phyloP scores from a whole-genome alignment of 2,113 vertebrate species.

The Echinops telfairi region DNA sequence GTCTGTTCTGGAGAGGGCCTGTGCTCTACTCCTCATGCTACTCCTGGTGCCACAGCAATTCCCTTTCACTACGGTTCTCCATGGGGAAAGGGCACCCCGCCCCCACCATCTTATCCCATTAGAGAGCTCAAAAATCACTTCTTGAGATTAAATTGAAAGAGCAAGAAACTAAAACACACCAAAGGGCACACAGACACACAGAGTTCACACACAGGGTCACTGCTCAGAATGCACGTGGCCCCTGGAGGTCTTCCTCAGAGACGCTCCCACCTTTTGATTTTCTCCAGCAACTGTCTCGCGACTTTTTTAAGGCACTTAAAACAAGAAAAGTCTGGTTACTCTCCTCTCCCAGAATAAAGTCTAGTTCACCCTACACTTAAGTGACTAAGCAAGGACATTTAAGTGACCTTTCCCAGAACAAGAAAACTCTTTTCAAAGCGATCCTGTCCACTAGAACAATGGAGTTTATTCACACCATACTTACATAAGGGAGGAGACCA shows the following conservation, averaged over 20 bases:
- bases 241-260: neutral
- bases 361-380: constrained; percentile 61
- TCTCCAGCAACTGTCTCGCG: neutral
- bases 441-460: constrained; percentile 29
- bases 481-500: neutral
- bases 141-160: neutral
- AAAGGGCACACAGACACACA: neutral
- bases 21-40: too few species aligned
- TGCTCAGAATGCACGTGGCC: constrained; percentile 33
- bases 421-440: constrained; percentile 46
- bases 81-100: neutral
- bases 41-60: neutral
- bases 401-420: constrained; percentile 70
- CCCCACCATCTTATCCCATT: neutral
- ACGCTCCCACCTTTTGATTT: neutral
- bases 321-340: constrained; percentile 23
- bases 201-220: neutral
- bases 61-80: neutral
- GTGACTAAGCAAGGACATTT: constrained; percentile 66
- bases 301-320: constrained; percentile 35
- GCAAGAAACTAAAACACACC: neutral
- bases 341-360: constrained; percentile 58
- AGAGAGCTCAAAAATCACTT: neutral
- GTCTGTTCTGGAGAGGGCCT: neutral
- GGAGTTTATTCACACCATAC: neutral